A percentile compares a stretch with the other conserved stretches of the same genome.
Evolutionary conservation across 2,113 vertebrate species (phyloP).

Genomic region (Lepus americanus): DNA sequence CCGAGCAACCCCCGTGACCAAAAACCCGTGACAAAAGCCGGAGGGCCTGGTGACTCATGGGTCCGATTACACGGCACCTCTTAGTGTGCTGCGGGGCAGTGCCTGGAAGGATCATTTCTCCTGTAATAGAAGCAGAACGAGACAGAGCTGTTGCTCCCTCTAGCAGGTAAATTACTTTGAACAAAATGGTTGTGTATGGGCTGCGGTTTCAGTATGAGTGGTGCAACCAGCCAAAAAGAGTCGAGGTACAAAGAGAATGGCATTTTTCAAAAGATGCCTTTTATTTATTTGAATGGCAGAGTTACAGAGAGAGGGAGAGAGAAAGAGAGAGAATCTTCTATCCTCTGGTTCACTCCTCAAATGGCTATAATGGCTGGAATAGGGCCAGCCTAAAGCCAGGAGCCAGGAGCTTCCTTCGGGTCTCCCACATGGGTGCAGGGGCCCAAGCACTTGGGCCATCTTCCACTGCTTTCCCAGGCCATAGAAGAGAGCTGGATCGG

Average conservation of each 20-base stretch:
- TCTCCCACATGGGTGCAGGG: too few relatives aligned
- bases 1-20: background rate
- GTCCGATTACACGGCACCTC: background rate
- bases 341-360: too few relatives aligned
- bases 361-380: too few relatives aligned
- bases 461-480: too few relatives aligned
- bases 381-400: too few relatives aligned
- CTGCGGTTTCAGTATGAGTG: background rate
- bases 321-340: too few relatives aligned
- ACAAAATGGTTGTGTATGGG: background rate
- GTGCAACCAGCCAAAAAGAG: background rate
- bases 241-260: background rate
- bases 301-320: too few relatives aligned
- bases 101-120: background rate
- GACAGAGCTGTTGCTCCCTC: background rate
- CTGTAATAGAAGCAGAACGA: conserved; percentile 17
- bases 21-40: background rate
- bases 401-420: too few relatives aligned
- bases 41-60: background rate
- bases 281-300: background rate
- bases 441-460: too few relatives aligned
- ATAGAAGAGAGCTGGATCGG: too few relatives aligned
- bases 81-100: background rate
- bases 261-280: background rate
- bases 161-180: background rate